Base-by-base conservation (phyloP, 2,888 invertebrate genomes). In the Apoderus coryli region DNA sequence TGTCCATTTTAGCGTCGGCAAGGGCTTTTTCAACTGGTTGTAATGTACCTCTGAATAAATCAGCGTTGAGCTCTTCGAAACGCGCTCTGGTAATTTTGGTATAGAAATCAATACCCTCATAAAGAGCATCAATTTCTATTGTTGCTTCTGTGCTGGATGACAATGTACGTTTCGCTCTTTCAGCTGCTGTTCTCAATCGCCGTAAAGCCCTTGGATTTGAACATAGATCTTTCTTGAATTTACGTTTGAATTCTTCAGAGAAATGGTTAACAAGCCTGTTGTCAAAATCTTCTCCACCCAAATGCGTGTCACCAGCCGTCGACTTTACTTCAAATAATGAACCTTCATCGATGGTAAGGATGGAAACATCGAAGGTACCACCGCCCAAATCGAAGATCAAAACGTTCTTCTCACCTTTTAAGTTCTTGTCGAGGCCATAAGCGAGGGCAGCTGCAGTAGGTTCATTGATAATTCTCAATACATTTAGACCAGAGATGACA, bases 271-370 rank as follows among this genome's bases (percentile, higher is more conserved):
- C 69, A 44, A 72, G 47, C 12, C 69, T 57, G 44, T 65, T 69
- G 41, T 65, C 64, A 40, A 64, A 65, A 56, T 79, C 74, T 53
- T 80, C 80, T 7, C 80, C 80, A 12, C 81, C 81, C 30, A 82
- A 64, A 51, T 82, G 85, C 4, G 85, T 85, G 51, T 86, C 85
- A 16, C 84, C 84, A 16, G 81, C 79, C 2, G 82, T 86, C 1
- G 85, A 65, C 52, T 72, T 76, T 3, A 82, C 86, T 3, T 85
- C 84, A 58, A 85, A 84, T 53, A 85, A 81, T n/a, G 81, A 80
- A 26, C 63, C 63, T 56, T 84, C 81, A 49, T 81, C 81, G 50
- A 85, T 84, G 29, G 79, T 78, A 25, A 86, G 60, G 37, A 85
- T 72, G 28, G 84, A 84, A 1, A 85, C 84, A 59, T 85, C 85